A percentile compares a stretch with the other conserved stretches of the same genome.
These are phyloP conservation scores for Falco peregrinus DNA, from an alignment of 2,797 vertebrate species.

Conservation along the genomic window DNA sequence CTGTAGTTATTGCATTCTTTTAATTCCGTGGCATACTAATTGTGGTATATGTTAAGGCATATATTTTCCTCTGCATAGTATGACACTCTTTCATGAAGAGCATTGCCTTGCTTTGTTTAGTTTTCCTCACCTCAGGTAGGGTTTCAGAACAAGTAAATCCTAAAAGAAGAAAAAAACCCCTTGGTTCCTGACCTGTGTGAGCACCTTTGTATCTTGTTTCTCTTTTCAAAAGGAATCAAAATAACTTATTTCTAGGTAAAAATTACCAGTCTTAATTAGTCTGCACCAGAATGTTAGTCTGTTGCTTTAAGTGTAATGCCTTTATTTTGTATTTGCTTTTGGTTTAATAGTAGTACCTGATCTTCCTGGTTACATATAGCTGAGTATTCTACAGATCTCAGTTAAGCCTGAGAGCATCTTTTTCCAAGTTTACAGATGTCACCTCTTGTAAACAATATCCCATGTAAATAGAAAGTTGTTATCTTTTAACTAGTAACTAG, in stretches of 20 bases:
- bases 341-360: background rate
- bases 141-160: background rate
- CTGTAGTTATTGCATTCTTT: background rate
- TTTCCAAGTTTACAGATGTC: background rate
- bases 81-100: background rate
- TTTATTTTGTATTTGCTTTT: background rate
- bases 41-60: background rate
- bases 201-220: background rate
- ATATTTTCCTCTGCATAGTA: background rate
- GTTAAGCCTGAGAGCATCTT: background rate
- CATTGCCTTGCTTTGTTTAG: background rate
- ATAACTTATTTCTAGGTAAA: background rate
- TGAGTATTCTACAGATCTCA: background rate
- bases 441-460: background rate
- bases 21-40: background rate
- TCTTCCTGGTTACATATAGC: background rate
- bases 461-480: background rate
- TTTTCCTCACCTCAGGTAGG: background rate
- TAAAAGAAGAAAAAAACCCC: background rate
- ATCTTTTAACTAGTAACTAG: background rate
- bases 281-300: background rate
- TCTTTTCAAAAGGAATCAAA: background rate
- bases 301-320: background rate
- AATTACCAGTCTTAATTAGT: background rate
- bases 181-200: background rate